phyloP scores from a whole-genome alignment of 2,797 vertebrate genomes.

The Schizopygopsis malacanthus region DNA sequence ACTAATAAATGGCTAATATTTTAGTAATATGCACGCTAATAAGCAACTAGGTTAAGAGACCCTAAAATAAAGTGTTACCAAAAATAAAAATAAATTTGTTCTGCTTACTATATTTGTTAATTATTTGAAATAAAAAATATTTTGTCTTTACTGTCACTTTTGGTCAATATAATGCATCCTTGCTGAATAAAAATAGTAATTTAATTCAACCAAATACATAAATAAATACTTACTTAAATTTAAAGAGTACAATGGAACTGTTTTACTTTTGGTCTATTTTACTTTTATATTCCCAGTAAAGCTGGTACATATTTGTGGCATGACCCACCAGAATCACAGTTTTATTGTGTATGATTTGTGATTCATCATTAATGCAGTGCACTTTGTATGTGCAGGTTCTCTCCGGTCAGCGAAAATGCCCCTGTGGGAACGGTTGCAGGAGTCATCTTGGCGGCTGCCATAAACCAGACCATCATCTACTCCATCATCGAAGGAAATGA shows the following conservation, averaged over 20 bases:
- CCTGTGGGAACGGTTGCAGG: slow-evolving; percentile 73
- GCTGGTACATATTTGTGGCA: not conserved
- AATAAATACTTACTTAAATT: not conserved
- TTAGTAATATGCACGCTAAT: too few relatives aligned
- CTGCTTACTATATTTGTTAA: not conserved
- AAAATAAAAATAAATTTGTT: not conserved
- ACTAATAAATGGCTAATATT: too few relatives aligned
- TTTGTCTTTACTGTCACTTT: not conserved
- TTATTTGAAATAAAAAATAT: not conserved
- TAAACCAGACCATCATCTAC: slow-evolving; percentile 87
- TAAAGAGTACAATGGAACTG: not conserved
- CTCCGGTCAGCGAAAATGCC: slow-evolving; percentile 82
- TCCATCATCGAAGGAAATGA: slow-evolving; percentile 85
- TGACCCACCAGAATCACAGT: not conserved
- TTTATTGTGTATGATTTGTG: not conserved
- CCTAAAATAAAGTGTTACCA: too few relatives aligned
- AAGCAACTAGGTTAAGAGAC: too few relatives aligned
- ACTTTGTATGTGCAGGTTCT: slow-evolving; percentile 69
- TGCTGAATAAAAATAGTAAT: not conserved
- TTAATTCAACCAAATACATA: not conserved
- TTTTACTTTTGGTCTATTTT: not conserved
- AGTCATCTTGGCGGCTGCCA: slow-evolving; percentile 79
- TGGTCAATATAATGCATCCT: not conserved
- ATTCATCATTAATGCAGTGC: slow-evolving; percentile 1
- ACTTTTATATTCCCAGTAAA: not conserved